Evolutionary conservation across 2,113 vertebrate genomes (phyloP).

Genomic region (Micronycteris hirsuta): DNA sequence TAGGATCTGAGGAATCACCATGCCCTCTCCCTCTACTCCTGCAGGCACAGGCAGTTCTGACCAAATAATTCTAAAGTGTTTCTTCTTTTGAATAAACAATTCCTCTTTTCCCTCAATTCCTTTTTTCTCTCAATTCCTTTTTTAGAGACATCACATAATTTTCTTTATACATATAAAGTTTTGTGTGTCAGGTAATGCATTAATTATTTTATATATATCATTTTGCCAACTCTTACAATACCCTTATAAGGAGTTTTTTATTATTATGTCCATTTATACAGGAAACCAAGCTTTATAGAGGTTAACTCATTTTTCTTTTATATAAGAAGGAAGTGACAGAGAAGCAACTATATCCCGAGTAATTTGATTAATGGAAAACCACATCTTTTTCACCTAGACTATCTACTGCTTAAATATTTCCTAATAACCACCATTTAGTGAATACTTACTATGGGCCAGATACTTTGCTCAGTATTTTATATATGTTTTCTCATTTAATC

Average conservation of each 20-base stretch:
- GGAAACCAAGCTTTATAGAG: neutral
- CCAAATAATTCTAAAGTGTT: neutral
- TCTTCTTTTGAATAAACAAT: constrained; percentile 3
- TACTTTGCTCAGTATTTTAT: neutral
- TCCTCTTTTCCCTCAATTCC: neutral
- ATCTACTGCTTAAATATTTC: neutral
- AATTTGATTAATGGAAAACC: neutral
- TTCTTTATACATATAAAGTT: neutral
- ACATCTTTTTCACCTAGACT: neutral
- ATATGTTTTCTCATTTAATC: too few species aligned
- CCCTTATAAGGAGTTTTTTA: neutral
- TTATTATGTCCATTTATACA: neutral
- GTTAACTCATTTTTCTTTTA: neutral
- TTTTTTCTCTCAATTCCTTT: neutral
- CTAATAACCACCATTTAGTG: neutral
- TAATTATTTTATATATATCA: neutral
- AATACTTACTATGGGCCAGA: neutral
- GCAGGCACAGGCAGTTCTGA: neutral
- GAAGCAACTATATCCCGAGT: neutral
- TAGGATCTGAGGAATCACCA: neutral
- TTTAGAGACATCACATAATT: neutral
- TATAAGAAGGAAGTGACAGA: neutral
- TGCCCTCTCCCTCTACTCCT: neutral
- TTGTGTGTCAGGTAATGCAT: neutral
- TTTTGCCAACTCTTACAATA: neutral